Conservation (phyloP, 2,888 invertebrate species). For the Thecophora atra region DNA sequence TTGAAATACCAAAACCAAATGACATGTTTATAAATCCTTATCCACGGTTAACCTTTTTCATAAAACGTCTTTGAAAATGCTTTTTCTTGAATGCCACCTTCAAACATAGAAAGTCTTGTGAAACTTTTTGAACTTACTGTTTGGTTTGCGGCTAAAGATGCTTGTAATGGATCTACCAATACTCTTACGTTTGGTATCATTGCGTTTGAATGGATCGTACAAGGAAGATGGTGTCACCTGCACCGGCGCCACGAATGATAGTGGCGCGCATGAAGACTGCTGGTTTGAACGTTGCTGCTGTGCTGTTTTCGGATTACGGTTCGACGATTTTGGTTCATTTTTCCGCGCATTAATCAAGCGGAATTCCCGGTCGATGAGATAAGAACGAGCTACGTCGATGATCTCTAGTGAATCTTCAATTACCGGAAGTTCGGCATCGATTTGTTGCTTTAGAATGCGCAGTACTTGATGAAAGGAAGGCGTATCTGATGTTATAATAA, state of each 20-base stretch:
- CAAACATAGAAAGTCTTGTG: slow-evolving; percentile 10
- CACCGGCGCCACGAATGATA: slow-evolving; percentile 62
- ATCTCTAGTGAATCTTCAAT: slow-evolving; percentile 70
- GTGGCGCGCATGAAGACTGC: slow-evolving; percentile 60
- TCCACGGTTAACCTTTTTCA: slow-evolving; percentile 24
- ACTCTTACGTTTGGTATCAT: slow-evolving; percentile 79
- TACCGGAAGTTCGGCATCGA: slow-evolving; percentile 78
- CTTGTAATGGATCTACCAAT: slow-evolving; percentile 79
- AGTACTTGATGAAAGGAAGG: slow-evolving; percentile 91
- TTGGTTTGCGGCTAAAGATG: slow-evolving; percentile 76
- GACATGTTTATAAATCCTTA: slow-evolving; percentile 19
- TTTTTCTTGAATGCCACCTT: slow-evolving; percentile 5
- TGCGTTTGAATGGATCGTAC: slow-evolving; percentile 71
- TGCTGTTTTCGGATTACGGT: slow-evolving; percentile 66
- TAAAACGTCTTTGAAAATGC: not conserved
- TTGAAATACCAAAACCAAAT: slow-evolving; percentile 34
- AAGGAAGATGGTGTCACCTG: slow-evolving; percentile 64
- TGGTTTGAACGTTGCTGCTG: slow-evolving; percentile 47
- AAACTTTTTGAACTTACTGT: slow-evolving; percentile 43
- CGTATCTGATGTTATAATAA: slow-evolving; percentile 88
- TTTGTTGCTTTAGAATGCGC: slow-evolving; percentile 82
- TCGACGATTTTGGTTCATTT: slow-evolving; percentile 54
- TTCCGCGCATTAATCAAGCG: slow-evolving; percentile 76
- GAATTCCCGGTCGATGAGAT: slow-evolving; percentile 82
- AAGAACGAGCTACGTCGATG: slow-evolving; percentile 81